A percentile compares a stretch with the other conserved stretches of the same genome.
phyloP scores from a whole-genome alignment of 2,888 invertebrate genomes.

The Phragmatobia fuliginosa region DNA sequence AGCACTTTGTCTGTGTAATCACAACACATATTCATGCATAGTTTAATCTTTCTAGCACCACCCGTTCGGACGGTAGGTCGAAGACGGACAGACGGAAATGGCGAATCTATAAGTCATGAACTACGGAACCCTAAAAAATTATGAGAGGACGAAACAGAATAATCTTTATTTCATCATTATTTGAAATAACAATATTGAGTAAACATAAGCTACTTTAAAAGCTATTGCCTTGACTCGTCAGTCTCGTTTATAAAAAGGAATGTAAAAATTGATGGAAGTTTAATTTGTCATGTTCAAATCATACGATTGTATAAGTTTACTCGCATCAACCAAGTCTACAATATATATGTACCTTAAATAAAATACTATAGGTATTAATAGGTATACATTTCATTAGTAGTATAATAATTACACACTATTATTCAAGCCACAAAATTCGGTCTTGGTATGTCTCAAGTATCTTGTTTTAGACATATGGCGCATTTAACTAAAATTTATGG shows the following conservation, averaged over 20 bases:
- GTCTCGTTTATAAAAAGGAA: neutral
- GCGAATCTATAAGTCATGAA: no score
- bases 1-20: no score
- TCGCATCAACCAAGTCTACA: neutral
- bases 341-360: no score
- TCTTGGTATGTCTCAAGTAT: neutral
- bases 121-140: no score
- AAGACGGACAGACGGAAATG: no score
- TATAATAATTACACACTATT: neutral
- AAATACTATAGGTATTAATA: neutral
- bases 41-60: no score
- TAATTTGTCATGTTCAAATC: neutral
- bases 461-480: constrained; percentile 9
- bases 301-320: neutral
- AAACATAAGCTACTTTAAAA: neutral
- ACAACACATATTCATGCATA: no score
- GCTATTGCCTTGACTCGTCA: neutral
- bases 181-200: neutral
- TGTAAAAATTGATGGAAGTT: neutral
- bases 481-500: constrained; percentile 14
- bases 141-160: neutral
- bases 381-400: neutral
- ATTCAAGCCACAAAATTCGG: constrained; percentile 2
- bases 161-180: neutral
- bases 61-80: no score